Evolutionary conservation across 2,797 vertebrate species (phyloP), one percentile per base, ranked within the genome.

Genomic region (Periophthalmus magnuspinnatus): DNA sequence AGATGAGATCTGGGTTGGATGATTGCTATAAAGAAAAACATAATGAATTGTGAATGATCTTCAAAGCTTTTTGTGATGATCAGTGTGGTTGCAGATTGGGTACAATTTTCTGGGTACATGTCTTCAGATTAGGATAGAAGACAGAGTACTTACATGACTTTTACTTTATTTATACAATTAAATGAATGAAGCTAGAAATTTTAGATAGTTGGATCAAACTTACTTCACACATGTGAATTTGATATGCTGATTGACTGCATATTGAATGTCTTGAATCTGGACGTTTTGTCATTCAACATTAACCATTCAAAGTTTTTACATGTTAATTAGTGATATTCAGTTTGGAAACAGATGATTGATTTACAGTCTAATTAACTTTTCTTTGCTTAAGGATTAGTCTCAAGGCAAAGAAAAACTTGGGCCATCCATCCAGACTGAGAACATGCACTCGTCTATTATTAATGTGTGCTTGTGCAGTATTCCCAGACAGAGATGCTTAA

Each of bases 21-120:
- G 94, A 90, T 61, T 73, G 79, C 96, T 97, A 83, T 14, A 54
- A 74, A 65, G 41, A 55, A 33, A 50, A 50, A 33, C 17, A 0
- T 3, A 65, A 10, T 10, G 17, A 9, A 28, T 28, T 22, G 24
- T 2, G 52, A 52, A 52, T 21, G 19, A 52, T 52, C n/a, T n/a
- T 21, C 19, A 45, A 45, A 45, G 41, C 14, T 45, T 45, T 45
- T 14, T 14, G 3, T 45, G 11, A 13, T 41, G 13, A 3, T 41
- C 10, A 9, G 19, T 52, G 50, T 8, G 50, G n/a, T 52, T n/a
- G 50, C 50, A 28, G 28, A 28, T 28, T 28, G 28, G 28, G 6
- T n/a, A 21, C 19, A 9, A 8, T 52, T 52, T 45, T 45, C 41
- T 45, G 41, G 13, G 41, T 14, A 45, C 41, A 28, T 28, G 28